phyloP scores from a whole-genome alignment of 2,888 invertebrate genomes.

The Cryptocephalus primarius region DNA sequence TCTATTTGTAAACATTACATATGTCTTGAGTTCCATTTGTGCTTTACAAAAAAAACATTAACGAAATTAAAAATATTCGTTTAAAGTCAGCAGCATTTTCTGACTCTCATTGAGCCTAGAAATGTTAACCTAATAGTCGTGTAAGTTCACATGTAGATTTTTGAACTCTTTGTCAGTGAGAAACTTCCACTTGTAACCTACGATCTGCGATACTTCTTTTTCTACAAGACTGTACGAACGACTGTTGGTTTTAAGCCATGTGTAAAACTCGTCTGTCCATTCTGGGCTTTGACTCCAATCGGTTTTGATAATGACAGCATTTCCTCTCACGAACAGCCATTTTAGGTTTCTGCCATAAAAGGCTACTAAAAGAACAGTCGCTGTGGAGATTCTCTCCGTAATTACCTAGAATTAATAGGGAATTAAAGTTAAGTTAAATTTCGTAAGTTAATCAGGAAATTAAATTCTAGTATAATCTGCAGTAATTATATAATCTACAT shows the following conservation, averaged over 20 bases:
- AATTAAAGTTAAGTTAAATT: neutral
- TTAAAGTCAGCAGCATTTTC: no score
- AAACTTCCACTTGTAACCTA: slow-evolving; percentile 58
- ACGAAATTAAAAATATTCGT: no score
- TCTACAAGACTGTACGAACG: slow-evolving; percentile 54
- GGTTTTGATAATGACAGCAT: slow-evolving; percentile 58
- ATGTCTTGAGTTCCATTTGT: no score
- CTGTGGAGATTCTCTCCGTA: slow-evolving; percentile 66
- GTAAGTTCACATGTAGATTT: slow-evolving; percentile 35
- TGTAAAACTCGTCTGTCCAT: slow-evolving; percentile 56
- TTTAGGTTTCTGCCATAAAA: slow-evolving; percentile 51
- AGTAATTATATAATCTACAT: no score
- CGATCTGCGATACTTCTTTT: slow-evolving; percentile 54
- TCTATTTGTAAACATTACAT: no score
- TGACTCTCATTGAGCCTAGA: no score
- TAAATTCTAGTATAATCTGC: no score
- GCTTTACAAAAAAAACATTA: no score
- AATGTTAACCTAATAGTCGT: slow-evolving; percentile 12
- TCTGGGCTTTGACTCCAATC: slow-evolving; percentile 57
- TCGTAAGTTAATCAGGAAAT: neutral
- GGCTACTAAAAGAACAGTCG: slow-evolving; percentile 61
- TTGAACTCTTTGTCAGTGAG: slow-evolving; percentile 54
- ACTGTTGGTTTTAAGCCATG: slow-evolving; percentile 53
- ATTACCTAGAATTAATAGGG: slow-evolving; percentile 42
- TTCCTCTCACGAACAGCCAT: slow-evolving; percentile 54